These are phyloP conservation scores for Leptinotarsa haldemani DNA, from an alignment of 2,888 invertebrate species.

Conservation along the genomic window DNA sequence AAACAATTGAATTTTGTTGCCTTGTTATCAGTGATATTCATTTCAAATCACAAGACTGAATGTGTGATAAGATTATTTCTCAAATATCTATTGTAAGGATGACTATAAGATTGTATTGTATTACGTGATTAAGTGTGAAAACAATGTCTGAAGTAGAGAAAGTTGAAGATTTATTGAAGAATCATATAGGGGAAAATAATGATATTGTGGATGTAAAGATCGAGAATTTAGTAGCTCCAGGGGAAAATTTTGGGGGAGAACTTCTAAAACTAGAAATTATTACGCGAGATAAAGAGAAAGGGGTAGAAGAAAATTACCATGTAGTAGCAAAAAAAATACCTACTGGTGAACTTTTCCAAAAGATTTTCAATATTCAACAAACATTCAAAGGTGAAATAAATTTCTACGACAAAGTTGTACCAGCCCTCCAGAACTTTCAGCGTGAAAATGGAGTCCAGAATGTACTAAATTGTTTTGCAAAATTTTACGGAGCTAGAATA, in stretches of 20 bases:
- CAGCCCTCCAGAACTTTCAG: constrained; percentile 65
- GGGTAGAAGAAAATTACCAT: background rate
- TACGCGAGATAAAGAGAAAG: background rate
- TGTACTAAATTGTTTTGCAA: constrained; percentile 61
- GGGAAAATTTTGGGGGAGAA: constrained; percentile 29
- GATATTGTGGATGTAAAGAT: background rate
- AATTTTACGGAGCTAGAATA: constrained; percentile 51
- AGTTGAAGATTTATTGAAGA: constrained; percentile 5
- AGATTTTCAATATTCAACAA: constrained; percentile 66
- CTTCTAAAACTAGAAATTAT: constrained; percentile 22
- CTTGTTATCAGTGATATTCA: no score
- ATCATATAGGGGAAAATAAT: constrained; percentile 7
- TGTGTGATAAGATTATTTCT: no score
- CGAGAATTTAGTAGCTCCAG: constrained; percentile 16
- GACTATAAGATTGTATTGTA: background rate
- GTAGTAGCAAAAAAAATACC: constrained; percentile 43
- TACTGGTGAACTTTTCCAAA: constrained; percentile 48
- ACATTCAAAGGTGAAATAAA: constrained; percentile 69
- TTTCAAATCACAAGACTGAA: no score
- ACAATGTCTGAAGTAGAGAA: constrained; percentile 13
- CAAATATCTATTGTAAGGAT: background rate
- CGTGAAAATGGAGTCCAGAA: constrained; percentile 61
- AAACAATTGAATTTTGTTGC: no score
- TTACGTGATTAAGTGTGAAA: background rate
- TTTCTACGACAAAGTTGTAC: constrained; percentile 67